A percentile compares a stretch with the other conserved stretches of the same genome.
These are phyloP conservation scores for Phymastichus coffea DNA, from an alignment of 1,140 invertebrate genomes.

Conservation along the genomic window DNA sequence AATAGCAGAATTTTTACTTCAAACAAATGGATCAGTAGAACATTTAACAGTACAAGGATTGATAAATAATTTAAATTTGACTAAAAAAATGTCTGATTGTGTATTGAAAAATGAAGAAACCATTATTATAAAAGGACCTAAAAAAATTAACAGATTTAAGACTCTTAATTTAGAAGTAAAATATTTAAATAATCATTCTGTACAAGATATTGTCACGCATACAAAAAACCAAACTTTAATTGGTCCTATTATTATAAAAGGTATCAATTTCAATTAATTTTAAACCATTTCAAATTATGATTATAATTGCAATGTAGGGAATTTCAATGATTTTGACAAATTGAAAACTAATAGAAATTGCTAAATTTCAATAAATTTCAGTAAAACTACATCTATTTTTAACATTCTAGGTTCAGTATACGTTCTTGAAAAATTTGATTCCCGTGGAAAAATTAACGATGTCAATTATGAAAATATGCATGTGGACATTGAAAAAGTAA, in stretches of 20 bases:
- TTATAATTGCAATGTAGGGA: too few species aligned
- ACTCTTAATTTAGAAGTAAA: slow-evolving; percentile 23
- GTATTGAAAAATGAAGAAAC: slow-evolving; percentile 34
- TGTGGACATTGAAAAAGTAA: slow-evolving; percentile 13
- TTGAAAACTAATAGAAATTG: too few species aligned
- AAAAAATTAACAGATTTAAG: slow-evolving; percentile 29
- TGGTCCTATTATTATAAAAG: slow-evolving; percentile 37
- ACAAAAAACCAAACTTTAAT: slow-evolving; percentile 33
- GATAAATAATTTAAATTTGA: slow-evolving; percentile 39
- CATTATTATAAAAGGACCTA: slow-evolving; percentile 30
- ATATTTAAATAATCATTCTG: slow-evolving; percentile 34
- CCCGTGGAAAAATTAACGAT: slow-evolving; percentile 34
- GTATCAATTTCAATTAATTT: slow-evolving; percentile 22
- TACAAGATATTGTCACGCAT: slow-evolving; percentile 34
- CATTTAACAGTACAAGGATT: slow-evolving; percentile 36
- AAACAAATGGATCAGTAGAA: slow-evolving; percentile 27
- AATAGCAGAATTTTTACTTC: slow-evolving; percentile 32
- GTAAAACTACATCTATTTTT: too few species aligned
- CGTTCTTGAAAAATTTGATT: slow-evolving; percentile 31
- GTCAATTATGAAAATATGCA: slow-evolving; percentile 29
- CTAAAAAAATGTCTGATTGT: slow-evolving; percentile 31
- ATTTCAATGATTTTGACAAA: too few species aligned
- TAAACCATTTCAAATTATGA: too few species aligned
- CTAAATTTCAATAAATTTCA: too few species aligned
- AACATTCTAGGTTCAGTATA: slow-evolving; percentile 28